These are phyloP conservation scores for Oryctes rhinoceros DNA, from an alignment of 1,140 invertebrate species.

Conservation along the genomic window DNA sequence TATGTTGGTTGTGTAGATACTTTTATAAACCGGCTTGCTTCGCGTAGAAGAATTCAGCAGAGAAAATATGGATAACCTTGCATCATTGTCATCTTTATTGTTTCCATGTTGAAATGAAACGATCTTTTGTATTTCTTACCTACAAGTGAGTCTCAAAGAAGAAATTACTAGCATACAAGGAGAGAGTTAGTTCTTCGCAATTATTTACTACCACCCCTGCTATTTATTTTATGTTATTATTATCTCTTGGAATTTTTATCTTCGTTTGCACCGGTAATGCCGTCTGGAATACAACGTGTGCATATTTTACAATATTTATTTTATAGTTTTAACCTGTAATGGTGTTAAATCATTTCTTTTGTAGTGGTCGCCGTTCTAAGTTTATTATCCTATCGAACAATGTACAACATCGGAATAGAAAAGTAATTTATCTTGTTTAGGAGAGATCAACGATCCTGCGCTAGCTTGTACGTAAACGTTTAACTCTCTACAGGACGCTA, in stretches of 20 bases:
- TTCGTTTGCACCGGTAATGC: not conserved
- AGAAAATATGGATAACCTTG: conserved; percentile 26
- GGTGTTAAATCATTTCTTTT: conserved; percentile 20
- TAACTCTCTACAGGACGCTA: not conserved
- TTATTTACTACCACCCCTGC: conserved; percentile 14
- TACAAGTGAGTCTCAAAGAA: not conserved
- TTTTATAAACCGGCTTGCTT: not conserved
- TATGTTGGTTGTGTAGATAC: not conserved
- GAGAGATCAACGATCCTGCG: not conserved
- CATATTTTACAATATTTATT: conserved; percentile 22
- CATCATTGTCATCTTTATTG: conserved; percentile 5
- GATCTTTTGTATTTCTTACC: not conserved
- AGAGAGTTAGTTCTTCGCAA: not conserved
- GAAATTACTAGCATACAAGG: conserved; percentile 16
- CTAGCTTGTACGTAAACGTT: not conserved
- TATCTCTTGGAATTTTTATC: not conserved
- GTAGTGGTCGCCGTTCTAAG: not conserved
- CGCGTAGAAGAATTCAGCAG: not conserved
- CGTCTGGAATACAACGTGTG: not conserved
- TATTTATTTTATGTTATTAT: conserved; percentile 26
- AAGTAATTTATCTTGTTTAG: conserved; percentile 11
- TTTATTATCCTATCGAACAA: conserved; percentile 24
- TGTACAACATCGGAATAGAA: conserved; percentile 11
- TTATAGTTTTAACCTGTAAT: conserved; percentile 2
- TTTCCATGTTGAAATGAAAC: conserved; percentile 7